Conservation (phyloP, 2,888 invertebrate genomes). For the Acleris holmiana region DNA sequence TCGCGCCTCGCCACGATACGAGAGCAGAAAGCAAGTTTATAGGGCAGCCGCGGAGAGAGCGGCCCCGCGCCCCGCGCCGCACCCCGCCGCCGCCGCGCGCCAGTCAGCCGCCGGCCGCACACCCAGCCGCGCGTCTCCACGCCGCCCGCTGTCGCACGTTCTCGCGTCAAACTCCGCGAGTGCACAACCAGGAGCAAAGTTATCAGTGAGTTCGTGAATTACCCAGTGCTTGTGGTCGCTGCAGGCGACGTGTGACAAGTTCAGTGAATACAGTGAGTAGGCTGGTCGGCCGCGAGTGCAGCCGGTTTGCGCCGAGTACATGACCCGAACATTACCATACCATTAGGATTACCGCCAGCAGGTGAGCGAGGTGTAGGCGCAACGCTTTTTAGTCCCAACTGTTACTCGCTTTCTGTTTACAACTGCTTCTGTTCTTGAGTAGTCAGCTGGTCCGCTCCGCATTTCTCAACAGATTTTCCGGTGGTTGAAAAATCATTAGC, state of each 20-base stretch:
- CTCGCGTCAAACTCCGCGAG: constrained; percentile 54
- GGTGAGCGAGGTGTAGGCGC: constrained; percentile 23
- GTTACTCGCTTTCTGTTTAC: constrained; percentile 13
- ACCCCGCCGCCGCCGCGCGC: constrained; percentile 39
- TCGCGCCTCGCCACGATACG: constrained; percentile 52
- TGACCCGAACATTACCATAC: constrained; percentile 25
- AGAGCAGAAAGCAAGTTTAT: constrained; percentile 73
- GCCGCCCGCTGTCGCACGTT: constrained; percentile 53
- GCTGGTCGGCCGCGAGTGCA: constrained; percentile 9
- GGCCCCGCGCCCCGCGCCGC: constrained; percentile 45
- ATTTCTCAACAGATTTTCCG: constrained; percentile 1
- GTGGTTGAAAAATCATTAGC: too few species aligned
- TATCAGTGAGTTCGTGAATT: constrained; percentile 45
- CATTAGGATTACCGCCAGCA: constrained; percentile 30
- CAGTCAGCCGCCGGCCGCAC: constrained; percentile 50
- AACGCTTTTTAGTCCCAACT: constrained; percentile 14
- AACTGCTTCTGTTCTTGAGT: constrained; percentile 13
- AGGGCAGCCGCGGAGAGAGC: constrained; percentile 64
- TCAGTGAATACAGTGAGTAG: constrained; percentile 8
- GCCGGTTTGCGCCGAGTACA: constrained; percentile 26
- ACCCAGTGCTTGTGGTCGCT: constrained; percentile 26
- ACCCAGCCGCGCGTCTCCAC: constrained; percentile 36
- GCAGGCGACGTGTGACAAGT: constrained; percentile 20
- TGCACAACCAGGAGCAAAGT: constrained; percentile 43
- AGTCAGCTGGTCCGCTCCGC: constrained; percentile 25